Evolutionary conservation across 2,888 invertebrate genomes (phyloP).

Genomic region (Drosophila ezoana): DNA sequence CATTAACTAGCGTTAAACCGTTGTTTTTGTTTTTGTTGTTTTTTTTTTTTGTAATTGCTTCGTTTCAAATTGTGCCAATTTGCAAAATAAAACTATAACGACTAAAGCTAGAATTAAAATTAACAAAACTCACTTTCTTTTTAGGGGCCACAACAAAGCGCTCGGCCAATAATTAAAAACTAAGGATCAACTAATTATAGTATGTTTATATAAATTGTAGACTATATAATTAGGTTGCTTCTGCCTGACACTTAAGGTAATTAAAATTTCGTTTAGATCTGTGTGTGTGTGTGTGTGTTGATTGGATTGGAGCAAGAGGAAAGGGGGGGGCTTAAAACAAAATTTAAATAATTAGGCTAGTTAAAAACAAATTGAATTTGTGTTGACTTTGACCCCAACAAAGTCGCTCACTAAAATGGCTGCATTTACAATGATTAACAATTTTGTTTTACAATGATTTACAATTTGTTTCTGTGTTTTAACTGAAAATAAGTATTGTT

Average conservation of each 20-base stretch:
- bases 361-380: conserved; percentile 75
- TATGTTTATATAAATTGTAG: conserved; percentile 39
- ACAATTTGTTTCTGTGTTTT: not conserved
- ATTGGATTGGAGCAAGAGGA: not conserved
- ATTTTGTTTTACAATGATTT: conserved; percentile 10
- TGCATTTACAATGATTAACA: conserved; percentile 51
- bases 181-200: conserved; percentile 65
- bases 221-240: conserved; percentile 52
- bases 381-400: conserved; percentile 33
- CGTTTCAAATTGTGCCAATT: conserved; percentile 56
- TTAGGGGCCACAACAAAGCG: conserved; percentile 16
- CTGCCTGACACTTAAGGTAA: conserved; percentile 60
- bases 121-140: conserved; percentile 70
- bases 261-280: conserved; percentile 42
- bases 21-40: conserved; percentile 22
- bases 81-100: conserved; percentile 68
- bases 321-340: conserved; percentile 24
- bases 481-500: conserved; percentile 15
- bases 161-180: conserved; percentile 44
- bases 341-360: conserved; percentile 72
- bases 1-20: conserved; percentile 65
- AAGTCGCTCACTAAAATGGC: conserved; percentile 43
- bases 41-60: conserved; percentile 47
- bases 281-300: conserved; percentile 12
- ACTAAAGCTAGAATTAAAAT: conserved; percentile 66